Evolutionary conservation across 2,797 vertebrate species (phyloP), one percentile per base, ranked within the genome.

Genomic region (Dendrocincla tyrannina): DNA sequence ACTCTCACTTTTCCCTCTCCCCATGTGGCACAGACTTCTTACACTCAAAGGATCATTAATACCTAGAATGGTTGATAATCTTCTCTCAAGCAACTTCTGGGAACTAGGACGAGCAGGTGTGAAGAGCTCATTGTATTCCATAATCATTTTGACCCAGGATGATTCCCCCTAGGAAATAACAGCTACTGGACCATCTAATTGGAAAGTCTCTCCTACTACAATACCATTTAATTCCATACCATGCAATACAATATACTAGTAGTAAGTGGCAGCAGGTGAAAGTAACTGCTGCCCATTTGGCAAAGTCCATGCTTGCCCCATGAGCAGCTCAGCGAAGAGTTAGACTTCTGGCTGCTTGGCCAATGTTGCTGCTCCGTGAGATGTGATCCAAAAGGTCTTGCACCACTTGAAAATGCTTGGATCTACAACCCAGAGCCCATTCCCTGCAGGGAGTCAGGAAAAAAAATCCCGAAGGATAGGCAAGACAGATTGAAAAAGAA

Each of bases 61-160:
- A 52, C 49, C 76, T 72, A 42, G 23, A 55, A 68, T 41, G 15
- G 62, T 3, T 75, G 59, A 32, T 89, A 50, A 84, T 88, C 59
- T 79, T 41, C 75, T 76, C 53, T 44, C 85, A 75, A 64, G 73
- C 9, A 86, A 32, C 56, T 69, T 52, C n/a, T 44, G 79, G 55
- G 76, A 86, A 68, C 75, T 64, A 58, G 30, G 20, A 89, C 24
- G 4, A 69, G 10, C 4, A 74, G 39, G 35, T 70, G 18, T 44
- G 62, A 89, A 60, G 32, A 86, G 30, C 28, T 62, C 32, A n/a
- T 91, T 68, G 79, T 62, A 47, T 82, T 84, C 46, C 62, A 66
- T 5, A 0, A 7, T 66, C 28, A 44, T 55, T 89, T 64, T 76
- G 35, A 83, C 72, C 17, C n/a, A 80, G 33, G 30, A 46, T 77